These are phyloP conservation scores for Theonella swinhoei DNA, from an alignment of 37 sponge, comb jelly and placozoan species.

Conservation along the genomic window DNA sequence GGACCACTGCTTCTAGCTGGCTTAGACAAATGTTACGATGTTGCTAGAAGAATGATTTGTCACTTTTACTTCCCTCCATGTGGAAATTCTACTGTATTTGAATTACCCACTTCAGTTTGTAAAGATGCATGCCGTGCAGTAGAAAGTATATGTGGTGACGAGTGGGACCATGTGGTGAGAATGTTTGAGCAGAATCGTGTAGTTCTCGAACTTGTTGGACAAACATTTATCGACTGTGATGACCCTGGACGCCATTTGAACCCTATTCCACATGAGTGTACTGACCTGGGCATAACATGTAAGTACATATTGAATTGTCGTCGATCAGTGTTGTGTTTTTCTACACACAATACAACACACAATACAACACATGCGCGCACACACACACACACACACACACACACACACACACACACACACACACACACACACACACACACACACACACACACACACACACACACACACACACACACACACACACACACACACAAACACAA, in stretches of 20 bases:
- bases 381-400: no score
- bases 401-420: no score
- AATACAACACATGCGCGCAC: no score
- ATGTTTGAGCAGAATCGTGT: not conserved
- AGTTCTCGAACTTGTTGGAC: not conserved
- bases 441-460: no score
- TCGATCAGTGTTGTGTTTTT: no score
- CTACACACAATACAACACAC: no score
- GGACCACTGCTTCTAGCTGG: not conserved
- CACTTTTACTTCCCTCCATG: slow-evolving; percentile 2
- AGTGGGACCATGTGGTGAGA: not conserved
- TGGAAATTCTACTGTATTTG: not conserved
- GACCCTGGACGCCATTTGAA: not conserved
- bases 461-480: no score
- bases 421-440: no score
- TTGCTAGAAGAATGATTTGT: not conserved
- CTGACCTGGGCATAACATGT: no score
- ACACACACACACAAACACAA: no score
- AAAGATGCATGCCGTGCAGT: not conserved
- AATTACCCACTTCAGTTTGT: not conserved
- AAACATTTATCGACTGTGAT: not conserved
- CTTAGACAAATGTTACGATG: not conserved
- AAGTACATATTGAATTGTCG: no score
- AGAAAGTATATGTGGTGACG: not conserved
- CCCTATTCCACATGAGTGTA: not conserved